Percentiles rank a stretch among this genome's conserved stretches.
These are phyloP conservation scores for Ramphastos sulfuratus DNA, from an alignment of 2,113 vertebrate genomes.

Conservation along the genomic window DNA sequence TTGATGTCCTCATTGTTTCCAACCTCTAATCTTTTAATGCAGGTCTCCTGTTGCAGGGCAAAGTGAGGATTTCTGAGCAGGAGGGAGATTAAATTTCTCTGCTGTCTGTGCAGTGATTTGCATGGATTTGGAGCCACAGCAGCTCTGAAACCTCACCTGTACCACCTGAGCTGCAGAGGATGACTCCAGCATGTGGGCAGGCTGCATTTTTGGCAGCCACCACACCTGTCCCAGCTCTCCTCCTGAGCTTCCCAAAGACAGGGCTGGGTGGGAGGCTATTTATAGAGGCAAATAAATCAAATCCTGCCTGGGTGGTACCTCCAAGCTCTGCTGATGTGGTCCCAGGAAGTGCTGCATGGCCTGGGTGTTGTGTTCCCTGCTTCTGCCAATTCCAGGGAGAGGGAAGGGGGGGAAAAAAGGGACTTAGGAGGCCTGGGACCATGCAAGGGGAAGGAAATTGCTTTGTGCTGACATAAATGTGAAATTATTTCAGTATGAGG, in stretches of 20 bases:
- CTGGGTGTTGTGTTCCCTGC: not conserved
- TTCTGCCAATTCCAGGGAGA: not conserved
- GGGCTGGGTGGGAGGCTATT: constrained; percentile 48
- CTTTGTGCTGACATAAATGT: not conserved
- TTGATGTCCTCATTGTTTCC: not conserved
- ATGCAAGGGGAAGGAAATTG: not conserved
- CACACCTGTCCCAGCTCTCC: constrained; percentile 70
- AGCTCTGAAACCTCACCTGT: not conserved
- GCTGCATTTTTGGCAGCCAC: constrained; percentile 30
- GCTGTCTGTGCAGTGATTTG: not conserved
- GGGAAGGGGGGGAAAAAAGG: not conserved
- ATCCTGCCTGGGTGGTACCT: constrained; percentile 22
- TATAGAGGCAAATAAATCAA: constrained; percentile 69
- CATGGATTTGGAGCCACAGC: not conserved
- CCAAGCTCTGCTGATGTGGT: constrained; percentile 12
- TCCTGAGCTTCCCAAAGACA: constrained; percentile 49
- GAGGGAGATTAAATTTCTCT: constrained; percentile 21
- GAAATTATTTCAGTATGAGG: not conserved
- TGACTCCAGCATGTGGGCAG: constrained; percentile 45
- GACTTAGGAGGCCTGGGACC: not conserved
- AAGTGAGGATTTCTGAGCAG: not conserved
- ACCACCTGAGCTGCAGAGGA: not conserved
- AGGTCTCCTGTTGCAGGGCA: not conserved
- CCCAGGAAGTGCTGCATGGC: not conserved
- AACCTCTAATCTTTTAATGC: constrained; percentile 11